Base-by-base conservation (phyloP, 2,797 vertebrate species). In the Triplophysa yarkandensis region DNA sequence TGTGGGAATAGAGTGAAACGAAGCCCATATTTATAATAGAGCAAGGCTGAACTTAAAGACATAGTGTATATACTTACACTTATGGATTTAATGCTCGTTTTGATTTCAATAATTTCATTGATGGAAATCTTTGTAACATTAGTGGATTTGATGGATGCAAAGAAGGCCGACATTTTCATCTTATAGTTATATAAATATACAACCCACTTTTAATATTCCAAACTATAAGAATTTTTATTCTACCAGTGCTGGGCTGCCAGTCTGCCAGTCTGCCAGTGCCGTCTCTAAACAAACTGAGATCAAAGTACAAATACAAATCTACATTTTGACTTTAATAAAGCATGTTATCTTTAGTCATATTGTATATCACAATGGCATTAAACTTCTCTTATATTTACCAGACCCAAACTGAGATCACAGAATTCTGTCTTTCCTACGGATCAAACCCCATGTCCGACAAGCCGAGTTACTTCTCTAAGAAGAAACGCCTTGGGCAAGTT, bases 1-100 rank as follows among this genome's bases (percentile, higher is more conserved):
- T 80, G 80, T 80, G 71, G 46, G 71, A 61, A 80, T 66, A 27
- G 71, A 77, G 73, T 76, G 76, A 77, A 80, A 71, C 62, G 1
- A 61, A 66, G 50, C 34, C 39, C 2, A 6, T 8, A 21, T 65
- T 34, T 44, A 25, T 27, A 36, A 54, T 52, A 36, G 9, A 52
- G 50, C 10, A 5, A 61, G 43, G 2, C 55, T 34, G 60, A 16
- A 44, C 50, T 50, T 13, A 36, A 57, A 57, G 39, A 7, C 64
- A 50, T 4, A 7, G 6, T 10, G 11, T 54, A 57, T n/a, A n/a
- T n/a, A n/a, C n/a, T n/a, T n/a, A n/a, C n/a, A n/a, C n/a, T n/a
- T n/a, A n/a, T n/a, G n/a, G n/a, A n/a, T n/a, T n/a, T n/a, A n/a
- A n/a, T n/a, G n/a, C n/a, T n/a, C n/a, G n/a, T n/a, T n/a, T n/a